Evolutionary conservation across 1,140 invertebrate species (phyloP), one percentile per base, ranked within the genome.

Genomic region (Bombus ignitus): DNA sequence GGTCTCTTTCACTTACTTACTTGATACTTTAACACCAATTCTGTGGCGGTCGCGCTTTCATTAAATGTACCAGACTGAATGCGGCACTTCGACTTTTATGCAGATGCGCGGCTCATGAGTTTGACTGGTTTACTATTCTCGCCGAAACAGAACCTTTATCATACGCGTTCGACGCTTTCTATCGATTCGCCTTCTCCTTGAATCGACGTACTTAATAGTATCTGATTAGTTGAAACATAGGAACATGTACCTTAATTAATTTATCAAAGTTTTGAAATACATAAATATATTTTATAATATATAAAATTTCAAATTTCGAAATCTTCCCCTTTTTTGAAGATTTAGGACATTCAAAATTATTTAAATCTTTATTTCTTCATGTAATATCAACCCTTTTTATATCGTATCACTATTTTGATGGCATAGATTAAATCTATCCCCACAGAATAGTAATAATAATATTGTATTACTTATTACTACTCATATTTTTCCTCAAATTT

Each of bases 1-100:
- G 70, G 22, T 10, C 70, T 28, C 37, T 59, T 59, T 25, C 68
- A 1, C 18, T 18, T 53, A 18, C 47, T 18, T 47, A 53, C 18
- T 53, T 53, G 47, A 53, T 53, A 53, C 6, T 53, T 81, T 35
- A 70, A 81, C 73, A 59, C 79, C 47, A 47, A 81, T 72, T 81
- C 68, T 57, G 35, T 72, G 18, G 53, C 79, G 47, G 72, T 73
- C 57, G n/a, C 47, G 80, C 53, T 73, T 81, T 59, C 47, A 73
- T 59, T 15, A 28, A 53, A 22, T 22, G 18, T 22, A 53, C 47
- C 6, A 53, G 47, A 53, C 18, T 53, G 47, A 53, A 5, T 53
- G 18, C 18, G 1, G 6, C 12, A 73, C 37, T 44, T 39, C 0
- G 53, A 81, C 37, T 73, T 81, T 73, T 28, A 74, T 81, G 35